Evolutionary conservation across 1,140 invertebrate genomes (phyloP).

Genomic region (Himalopsyche phryganea): DNA sequence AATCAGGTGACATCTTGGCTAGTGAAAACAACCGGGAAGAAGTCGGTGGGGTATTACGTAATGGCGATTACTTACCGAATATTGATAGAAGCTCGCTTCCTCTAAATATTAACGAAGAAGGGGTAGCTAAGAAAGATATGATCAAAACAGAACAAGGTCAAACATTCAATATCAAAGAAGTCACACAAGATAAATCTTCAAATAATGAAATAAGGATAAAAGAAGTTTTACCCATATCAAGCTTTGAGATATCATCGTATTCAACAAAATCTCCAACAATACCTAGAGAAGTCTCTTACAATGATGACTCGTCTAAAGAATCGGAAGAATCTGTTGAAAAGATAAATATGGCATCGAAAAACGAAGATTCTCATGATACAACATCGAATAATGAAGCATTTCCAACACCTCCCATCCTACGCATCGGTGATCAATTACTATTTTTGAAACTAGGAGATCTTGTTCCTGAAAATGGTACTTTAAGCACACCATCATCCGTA

Average conservation of each 20-base stretch:
- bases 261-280: slow-evolving; percentile 48
- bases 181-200: slow-evolving; percentile 47
- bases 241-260: slow-evolving; percentile 41
- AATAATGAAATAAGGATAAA: slow-evolving; percentile 50
- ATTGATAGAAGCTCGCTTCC: not conserved
- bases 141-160: slow-evolving; percentile 16
- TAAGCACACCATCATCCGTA: slow-evolving; percentile 39
- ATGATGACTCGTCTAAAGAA: slow-evolving; percentile 42
- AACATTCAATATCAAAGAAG: slow-evolving; percentile 51
- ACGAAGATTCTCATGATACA: slow-evolving; percentile 17
- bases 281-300: slow-evolving; percentile 41
- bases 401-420: slow-evolving; percentile 42
- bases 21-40: not conserved
- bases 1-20: not conserved
- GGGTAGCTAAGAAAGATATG: not conserved
- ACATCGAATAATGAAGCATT: slow-evolving; percentile 29
- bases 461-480: slow-evolving; percentile 39
- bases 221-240: slow-evolving; percentile 44
- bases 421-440: slow-evolving; percentile 44
- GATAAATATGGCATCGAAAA: slow-evolving; percentile 17
- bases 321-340: slow-evolving; percentile 40
- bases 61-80: not conserved
- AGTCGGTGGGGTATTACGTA: not conserved
- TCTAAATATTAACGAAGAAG: not conserved
- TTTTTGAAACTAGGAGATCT: slow-evolving; percentile 41